Evolutionary conservation across 2,797 vertebrate species (phyloP).

Genomic region (Hirundo rustica): DNA sequence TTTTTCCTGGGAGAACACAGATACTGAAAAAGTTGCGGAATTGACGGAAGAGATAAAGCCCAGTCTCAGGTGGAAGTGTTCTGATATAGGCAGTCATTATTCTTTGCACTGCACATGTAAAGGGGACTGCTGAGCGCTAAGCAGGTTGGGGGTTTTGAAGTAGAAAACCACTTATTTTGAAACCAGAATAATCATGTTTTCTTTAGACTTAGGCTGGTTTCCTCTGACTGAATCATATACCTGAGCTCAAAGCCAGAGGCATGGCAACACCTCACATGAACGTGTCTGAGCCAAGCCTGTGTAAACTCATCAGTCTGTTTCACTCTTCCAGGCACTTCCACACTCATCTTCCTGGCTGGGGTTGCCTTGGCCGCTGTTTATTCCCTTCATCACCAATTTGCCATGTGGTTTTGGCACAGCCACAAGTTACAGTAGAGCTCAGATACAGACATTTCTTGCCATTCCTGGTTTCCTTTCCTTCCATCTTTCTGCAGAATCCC

Average conservation of each 20-base stretch:
- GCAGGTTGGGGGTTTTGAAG: not conserved
- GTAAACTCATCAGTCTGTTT: not conserved
- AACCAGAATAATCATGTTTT: not conserved
- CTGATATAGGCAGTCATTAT: not conserved
- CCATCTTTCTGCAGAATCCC: not conserved
- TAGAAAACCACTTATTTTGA: not conserved
- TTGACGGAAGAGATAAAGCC: not conserved
- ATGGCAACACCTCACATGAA: not conserved
- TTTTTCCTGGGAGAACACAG: not conserved
- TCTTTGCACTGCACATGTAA: not conserved
- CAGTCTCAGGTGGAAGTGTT: not conserved
- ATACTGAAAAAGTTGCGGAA: not conserved
- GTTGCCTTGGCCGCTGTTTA: not conserved
- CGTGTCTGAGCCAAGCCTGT: not conserved
- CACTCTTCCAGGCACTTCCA: not conserved
- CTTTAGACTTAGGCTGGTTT: not conserved
- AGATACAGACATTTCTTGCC: not conserved
- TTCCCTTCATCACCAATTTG: not conserved
- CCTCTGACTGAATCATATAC: not conserved
- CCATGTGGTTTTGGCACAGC: not conserved
- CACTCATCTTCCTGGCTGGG: not conserved
- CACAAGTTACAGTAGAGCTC: not conserved
- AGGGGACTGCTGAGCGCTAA: not conserved
- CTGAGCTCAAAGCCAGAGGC: not conserved
- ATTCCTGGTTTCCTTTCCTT: not conserved